Base-by-base conservation (phyloP, 1,140 invertebrate genomes). In the Heterodera schachtii region DNA sequence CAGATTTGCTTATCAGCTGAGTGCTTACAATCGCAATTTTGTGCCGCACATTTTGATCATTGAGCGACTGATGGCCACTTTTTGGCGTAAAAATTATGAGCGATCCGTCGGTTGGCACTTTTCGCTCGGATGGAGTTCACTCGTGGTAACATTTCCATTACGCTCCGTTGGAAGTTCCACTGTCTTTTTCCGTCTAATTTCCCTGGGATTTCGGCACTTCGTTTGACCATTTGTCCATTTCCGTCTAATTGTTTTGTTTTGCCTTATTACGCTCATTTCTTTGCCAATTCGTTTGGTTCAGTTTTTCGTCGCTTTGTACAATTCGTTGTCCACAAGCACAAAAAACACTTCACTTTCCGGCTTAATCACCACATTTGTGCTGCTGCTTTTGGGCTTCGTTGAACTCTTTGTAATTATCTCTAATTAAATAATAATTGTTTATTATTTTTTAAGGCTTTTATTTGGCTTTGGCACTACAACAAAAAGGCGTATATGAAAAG, bases 31-130 rank as follows among this genome's bases (percentile, higher is more conserved):
- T 64, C 57, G 75, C 43, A 76, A 76, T 21, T 57, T 76, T 76
- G 44, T 76, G 16, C 41, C 75, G 2, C 75, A 76, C 66, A 47
- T 76, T 60, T 76, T 76, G n/a, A 66, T 76, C 7, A 76, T 76
- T 60, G 75, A 76, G 57, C 57, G 75, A 16, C 16, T 76, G 19
- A 57, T 43, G 41, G 75, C 75, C 13, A 76, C 75, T 7, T 66
- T 76, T 21, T 76, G 31, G 19, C 66, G 57, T 44, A 52, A 21
- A 52, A 76, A 76, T 13, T 76, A 76, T 76, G 75, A 76, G 8
- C 5, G 16, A 19, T n/a, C 49, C 41, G 21, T 41, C 16, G 47
- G 19, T 43, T 66, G 57, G 16, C 46, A 3, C 66, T 76, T 76
- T 49, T 64, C 75, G 16, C n/a, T 76, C 66, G 19, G 75, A 7